Base-by-base conservation (phyloP, 2,888 invertebrate species). In the Itoplectis maculator region DNA sequence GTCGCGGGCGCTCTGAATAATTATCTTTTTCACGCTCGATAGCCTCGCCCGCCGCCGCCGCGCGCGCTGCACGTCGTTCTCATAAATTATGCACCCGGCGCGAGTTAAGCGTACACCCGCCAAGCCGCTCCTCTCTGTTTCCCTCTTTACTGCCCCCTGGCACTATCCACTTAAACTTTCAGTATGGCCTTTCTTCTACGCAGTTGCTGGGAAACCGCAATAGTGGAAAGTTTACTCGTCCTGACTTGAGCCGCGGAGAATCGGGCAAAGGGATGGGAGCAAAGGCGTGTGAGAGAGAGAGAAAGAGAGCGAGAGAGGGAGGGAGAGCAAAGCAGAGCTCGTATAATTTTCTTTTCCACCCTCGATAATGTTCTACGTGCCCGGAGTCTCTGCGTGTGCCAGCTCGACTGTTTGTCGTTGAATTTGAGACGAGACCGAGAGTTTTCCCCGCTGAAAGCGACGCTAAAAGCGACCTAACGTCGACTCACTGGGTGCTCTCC, bases 11-110 rank as follows among this genome's bases (percentile, higher is more conserved):
- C 73, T 69, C 73, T 74, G 82, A 83, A 83, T 80, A 83, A 83
- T 83, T 79, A 83, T 83, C 79, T 74, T 83, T 80, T 80, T 83
- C 77, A 83, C 83, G 80, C 69, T 69, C 79, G 72, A 82, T 82
- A 74, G 79, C 47, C 40, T 77, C 69, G 35, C n/a, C n/a, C n/a
- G n/a, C n/a, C n/a, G n/a, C n/a, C n/a, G 29, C 29, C 29, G 29
- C 29, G 29, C 63, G 47, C 75, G 74, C 42, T 80, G 49, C 83
- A 80, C 83, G 83, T 77, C 76, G 79, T 74, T 74, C 79, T 77
- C 83, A 83, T 83, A 80, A 83, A 83, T 83, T 83, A 83, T 83
- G 83, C 83, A 83, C 76, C 65, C 73, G 56, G 73, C 49, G 56
- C 69, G 69, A 79, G 72, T 76, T 72, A 61, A 82, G 73, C 40